Conservation (phyloP, 2,113 vertebrate genomes). For the Saccopteryx leptura region DNA sequence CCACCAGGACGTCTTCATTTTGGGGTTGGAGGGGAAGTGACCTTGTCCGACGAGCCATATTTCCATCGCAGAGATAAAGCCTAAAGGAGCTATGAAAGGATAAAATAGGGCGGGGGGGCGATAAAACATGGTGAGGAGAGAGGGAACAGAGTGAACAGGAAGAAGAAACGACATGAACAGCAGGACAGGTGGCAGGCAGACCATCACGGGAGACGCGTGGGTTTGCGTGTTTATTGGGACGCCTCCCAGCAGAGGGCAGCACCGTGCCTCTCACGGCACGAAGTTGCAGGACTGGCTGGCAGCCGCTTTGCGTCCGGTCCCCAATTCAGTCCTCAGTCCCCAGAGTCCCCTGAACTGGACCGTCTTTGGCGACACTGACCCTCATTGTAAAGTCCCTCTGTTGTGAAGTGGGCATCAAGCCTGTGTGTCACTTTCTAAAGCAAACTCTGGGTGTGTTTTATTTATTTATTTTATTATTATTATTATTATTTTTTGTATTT, state of each 20-base stretch:
- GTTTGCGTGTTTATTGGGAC: neutral
- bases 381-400: neutral
- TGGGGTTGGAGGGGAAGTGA: neutral
- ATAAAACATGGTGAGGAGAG: neutral
- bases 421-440: neutral
- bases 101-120: neutral
- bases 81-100: neutral
- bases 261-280: neutral
- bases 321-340: neutral
- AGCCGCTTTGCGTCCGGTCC: rapidly evolving
- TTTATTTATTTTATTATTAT: no score
- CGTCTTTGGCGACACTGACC: neutral
- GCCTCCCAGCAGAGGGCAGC: neutral
- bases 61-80: neutral
- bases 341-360: neutral
- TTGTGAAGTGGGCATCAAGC: neutral
- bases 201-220: no score
- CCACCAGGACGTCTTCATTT: neutral
- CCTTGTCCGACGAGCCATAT: neutral
- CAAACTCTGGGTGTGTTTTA: neutral
- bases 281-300: neutral
- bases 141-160: neutral
- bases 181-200: neutral
- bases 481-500: no score
- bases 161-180: neutral